phyloP scores from a whole-genome alignment of 2,888 invertebrate species.

The Galeruca laticollis region DNA sequence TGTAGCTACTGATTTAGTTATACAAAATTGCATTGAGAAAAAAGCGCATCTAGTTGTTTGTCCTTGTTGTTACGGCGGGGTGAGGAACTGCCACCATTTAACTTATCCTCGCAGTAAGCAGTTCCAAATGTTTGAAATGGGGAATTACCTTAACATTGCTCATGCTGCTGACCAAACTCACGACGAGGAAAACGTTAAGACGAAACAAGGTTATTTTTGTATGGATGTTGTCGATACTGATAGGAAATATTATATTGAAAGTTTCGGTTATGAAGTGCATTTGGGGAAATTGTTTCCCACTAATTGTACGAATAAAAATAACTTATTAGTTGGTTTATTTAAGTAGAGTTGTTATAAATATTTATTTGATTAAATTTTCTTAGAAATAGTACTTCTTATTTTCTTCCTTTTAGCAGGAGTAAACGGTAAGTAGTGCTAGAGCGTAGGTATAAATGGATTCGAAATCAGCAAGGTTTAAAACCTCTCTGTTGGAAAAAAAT shows the following conservation, averaged over 20 bases:
- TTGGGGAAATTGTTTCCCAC: slow-evolving; percentile 83
- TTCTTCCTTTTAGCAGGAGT: too few relatives aligned
- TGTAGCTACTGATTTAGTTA: slow-evolving; percentile 91
- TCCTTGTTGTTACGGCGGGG: slow-evolving; percentile 94
- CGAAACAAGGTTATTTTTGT: slow-evolving; percentile 82
- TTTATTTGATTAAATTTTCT: too few relatives aligned
- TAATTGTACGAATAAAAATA: slow-evolving; percentile 93
- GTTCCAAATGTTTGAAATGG: slow-evolving; percentile 64
- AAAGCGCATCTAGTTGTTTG: slow-evolving; percentile 88
- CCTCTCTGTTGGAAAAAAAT: too few relatives aligned
- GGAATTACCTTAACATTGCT: slow-evolving; percentile 79
- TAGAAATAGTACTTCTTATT: too few relatives aligned
- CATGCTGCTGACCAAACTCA: slow-evolving; percentile 96
- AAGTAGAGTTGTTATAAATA: slow-evolving; percentile 35
- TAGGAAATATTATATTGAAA: slow-evolving; percentile 79
- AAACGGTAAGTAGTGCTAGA: too few relatives aligned
- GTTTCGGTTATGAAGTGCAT: slow-evolving; percentile 80
- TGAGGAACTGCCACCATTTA: slow-evolving; percentile 84
- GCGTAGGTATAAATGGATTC: too few relatives aligned
- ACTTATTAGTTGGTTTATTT: slow-evolving; percentile 78
- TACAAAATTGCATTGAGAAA: slow-evolving; percentile 82
- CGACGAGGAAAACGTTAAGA: slow-evolving; percentile 76
- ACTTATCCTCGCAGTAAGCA: slow-evolving; percentile 84
- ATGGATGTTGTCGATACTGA: slow-evolving; percentile 93
- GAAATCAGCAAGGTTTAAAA: too few relatives aligned